A percentile compares a stretch with the other conserved stretches of the same genome.
These are phyloP conservation scores for Ceraclea dissimilis DNA, from an alignment of 2,888 invertebrate species.

Conservation along the genomic window DNA sequence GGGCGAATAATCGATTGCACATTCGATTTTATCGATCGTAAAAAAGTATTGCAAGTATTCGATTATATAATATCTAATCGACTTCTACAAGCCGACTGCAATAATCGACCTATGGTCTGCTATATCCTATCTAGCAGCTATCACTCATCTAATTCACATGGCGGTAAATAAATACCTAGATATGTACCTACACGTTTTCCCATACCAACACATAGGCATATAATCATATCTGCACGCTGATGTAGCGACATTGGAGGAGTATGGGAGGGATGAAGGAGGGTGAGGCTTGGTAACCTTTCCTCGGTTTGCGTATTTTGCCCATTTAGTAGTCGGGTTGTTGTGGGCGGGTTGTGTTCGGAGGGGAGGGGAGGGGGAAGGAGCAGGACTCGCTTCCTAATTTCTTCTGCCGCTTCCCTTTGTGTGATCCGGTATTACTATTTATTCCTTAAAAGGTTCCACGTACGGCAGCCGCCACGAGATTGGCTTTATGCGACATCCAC, in stretches of 20 bases:
- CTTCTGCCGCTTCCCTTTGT: slow-evolving; percentile 24
- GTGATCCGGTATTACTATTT: slow-evolving; percentile 24
- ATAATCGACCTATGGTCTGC: too few relatives aligned
- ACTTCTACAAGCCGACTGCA: too few relatives aligned
- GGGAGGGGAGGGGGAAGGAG: slow-evolving; percentile 1
- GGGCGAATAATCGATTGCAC: too few relatives aligned
- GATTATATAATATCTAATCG: too few relatives aligned
- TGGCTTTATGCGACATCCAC: slow-evolving; percentile 16
- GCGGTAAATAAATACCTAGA: slow-evolving; percentile 16
- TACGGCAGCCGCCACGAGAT: slow-evolving; percentile 20
- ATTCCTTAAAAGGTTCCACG: slow-evolving; percentile 22
- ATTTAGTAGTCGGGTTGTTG: slow-evolving; percentile 20
- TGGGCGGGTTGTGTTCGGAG: slow-evolving; percentile 3
- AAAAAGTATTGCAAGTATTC: too few relatives aligned
- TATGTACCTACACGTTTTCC: slow-evolving; percentile 11
- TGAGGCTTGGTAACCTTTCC: slow-evolving; percentile 23
- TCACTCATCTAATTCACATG: too few relatives aligned
- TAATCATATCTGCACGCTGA: slow-evolving; percentile 26
- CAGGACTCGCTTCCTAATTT: slow-evolving; percentile 19
- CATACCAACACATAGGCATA: slow-evolving; percentile 2
- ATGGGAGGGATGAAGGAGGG: slow-evolving; percentile 39
- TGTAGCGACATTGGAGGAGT: slow-evolving; percentile 47
- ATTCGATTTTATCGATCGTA: too few relatives aligned
- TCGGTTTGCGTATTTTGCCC: slow-evolving; percentile 22
- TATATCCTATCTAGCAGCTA: too few relatives aligned